Evolutionary conservation across 2,888 invertebrate species (phyloP).

Genomic region (Nysson spinosus): DNA sequence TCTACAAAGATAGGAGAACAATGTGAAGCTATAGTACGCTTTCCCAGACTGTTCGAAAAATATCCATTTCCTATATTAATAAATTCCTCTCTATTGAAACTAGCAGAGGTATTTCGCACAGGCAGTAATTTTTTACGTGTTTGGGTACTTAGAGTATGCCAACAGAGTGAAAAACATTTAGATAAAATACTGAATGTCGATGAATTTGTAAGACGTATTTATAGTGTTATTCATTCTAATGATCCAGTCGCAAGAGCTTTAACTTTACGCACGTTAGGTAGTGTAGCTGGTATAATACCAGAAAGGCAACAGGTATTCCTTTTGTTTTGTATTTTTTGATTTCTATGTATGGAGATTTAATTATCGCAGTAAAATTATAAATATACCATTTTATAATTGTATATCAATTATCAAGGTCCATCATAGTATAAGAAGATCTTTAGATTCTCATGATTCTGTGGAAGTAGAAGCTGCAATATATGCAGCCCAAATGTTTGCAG

Average conservation of each 20-base stretch:
- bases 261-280: constrained; percentile 92
- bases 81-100: constrained; percentile 95
- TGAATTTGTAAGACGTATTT: constrained; percentile 93
- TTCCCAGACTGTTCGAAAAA: constrained; percentile 96
- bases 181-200: constrained; percentile 97
- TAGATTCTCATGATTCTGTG: constrained; percentile 96
- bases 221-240: constrained; percentile 96
- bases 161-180: constrained; percentile 96
- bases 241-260: constrained; percentile 97
- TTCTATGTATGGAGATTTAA: background rate
- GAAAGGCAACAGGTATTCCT: constrained; percentile 93
- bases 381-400: constrained; percentile 76
- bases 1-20: constrained; percentile 96
- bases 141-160: constrained; percentile 94
- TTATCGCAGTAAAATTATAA: background rate
- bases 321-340: too few species aligned
- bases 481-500: constrained; percentile 96
- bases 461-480: constrained; percentile 98
- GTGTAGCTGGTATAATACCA: constrained; percentile 94
- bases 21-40: constrained; percentile 97
- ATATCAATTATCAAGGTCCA: constrained; percentile 82
- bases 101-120: constrained; percentile 95
- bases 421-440: constrained; percentile 92
- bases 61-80: constrained; percentile 99
- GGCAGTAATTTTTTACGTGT: constrained; percentile 94